Percentiles rank a stretch among this genome's conserved stretches.
Conservation (phyloP, 1,140 invertebrate genomes). For the Hylaeus anthracinus region DNA sequence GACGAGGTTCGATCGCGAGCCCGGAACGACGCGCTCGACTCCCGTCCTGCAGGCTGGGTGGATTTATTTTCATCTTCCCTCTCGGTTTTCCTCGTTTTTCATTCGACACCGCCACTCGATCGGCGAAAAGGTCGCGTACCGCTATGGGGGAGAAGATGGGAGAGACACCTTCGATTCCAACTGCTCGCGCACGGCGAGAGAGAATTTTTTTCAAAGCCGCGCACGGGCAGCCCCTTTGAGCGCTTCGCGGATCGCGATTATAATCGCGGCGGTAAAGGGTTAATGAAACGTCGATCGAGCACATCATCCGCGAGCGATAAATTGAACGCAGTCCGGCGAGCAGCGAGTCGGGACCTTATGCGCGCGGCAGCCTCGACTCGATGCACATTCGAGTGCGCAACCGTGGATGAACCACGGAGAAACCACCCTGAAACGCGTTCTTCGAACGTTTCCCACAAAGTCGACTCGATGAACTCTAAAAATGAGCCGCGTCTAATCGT, state of each 20-base stretch:
- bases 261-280: conserved; percentile 10
- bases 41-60: too few relatives aligned
- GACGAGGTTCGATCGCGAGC: too few relatives aligned
- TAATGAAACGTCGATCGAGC: conserved; percentile 38
- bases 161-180: conserved; percentile 6
- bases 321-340: conserved; percentile 3
- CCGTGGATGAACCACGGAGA: background rate
- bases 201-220: conserved; percentile 8
- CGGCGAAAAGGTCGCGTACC: background rate
- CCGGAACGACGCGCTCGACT: too few relatives aligned
- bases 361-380: background rate
- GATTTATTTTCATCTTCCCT: background rate
- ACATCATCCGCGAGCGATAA: conserved; percentile 14
- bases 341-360: background rate
- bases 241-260: background rate
- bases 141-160: background rate
- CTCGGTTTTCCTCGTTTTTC: background rate
- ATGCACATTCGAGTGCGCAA: background rate
- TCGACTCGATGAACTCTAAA: too few relatives aligned
- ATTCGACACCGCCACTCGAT: background rate
- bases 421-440: background rate
- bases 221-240: background rate
- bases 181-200: background rate
- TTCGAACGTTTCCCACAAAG: background rate
- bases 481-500: too few relatives aligned